Evolutionary conservation across 2,888 invertebrate genomes (phyloP).

Genomic region (Caenorhabditis afra): DNA sequence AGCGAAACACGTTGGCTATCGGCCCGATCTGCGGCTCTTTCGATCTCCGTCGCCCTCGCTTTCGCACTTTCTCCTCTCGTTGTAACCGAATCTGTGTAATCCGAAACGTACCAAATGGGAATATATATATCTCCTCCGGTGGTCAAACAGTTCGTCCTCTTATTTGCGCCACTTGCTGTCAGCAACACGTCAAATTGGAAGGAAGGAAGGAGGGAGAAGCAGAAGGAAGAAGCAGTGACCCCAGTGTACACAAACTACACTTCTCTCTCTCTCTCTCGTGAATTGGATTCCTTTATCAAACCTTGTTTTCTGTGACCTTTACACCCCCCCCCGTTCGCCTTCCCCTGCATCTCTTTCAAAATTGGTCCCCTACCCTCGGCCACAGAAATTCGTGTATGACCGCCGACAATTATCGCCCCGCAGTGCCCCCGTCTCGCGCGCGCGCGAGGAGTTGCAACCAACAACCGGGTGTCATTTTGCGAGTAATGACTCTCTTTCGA

Average conservation of each 20-base stretch:
- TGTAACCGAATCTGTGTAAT: constrained; percentile 42
- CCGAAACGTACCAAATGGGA: constrained; percentile 35
- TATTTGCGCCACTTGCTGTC: constrained; percentile 45
- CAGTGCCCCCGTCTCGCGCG: too few relatives aligned
- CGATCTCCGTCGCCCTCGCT: constrained; percentile 45
- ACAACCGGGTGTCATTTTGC: constrained; percentile 53
- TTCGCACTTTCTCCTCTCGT: constrained; percentile 30
- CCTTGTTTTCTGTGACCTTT: too few relatives aligned
- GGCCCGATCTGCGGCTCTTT: constrained; percentile 46
- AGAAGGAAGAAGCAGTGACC: constrained; percentile 12
- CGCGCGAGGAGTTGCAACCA: constrained; percentile 33
- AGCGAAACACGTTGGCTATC: constrained; percentile 4
- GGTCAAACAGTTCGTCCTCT: constrained; percentile 52
- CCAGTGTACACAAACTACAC: constrained; percentile 26
- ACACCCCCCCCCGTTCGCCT: neutral
- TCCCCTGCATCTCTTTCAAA: neutral
- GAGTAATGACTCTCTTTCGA: constrained; percentile 32
- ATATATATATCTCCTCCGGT: constrained; percentile 34
- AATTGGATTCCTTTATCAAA: too few relatives aligned
- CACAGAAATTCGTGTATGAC: constrained; percentile 8
- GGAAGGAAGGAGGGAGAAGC: neutral
- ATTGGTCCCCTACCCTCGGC: neutral
- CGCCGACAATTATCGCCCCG: constrained; percentile 46
- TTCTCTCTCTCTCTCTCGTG: too few relatives aligned
- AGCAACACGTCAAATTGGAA: constrained; percentile 45